These are phyloP conservation scores for Lampropteryx suffumata DNA, from an alignment of 2,888 invertebrate species.

Conservation along the genomic window DNA sequence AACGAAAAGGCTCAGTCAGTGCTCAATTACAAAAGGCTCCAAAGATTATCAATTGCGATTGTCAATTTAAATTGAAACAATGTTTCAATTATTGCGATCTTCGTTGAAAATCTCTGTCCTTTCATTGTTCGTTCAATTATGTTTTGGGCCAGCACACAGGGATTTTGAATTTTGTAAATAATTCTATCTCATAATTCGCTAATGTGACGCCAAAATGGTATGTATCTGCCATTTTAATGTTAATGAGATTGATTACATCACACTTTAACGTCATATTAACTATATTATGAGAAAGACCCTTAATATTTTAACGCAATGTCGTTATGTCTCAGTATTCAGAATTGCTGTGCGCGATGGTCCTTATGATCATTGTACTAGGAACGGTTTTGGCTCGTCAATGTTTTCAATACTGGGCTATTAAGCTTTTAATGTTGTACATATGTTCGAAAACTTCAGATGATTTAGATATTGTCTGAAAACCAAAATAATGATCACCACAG, in stretches of 20 bases:
- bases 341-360: constrained; percentile 18
- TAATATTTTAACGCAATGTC: no score
- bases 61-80: neutral
- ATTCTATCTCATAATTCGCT: no score
- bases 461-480: constrained; percentile 1
- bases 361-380: constrained; percentile 30
- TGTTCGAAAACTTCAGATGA: neutral
- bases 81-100: neutral
- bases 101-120: constrained; percentile 12
- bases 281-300: no score
- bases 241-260: no score
- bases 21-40: neutral
- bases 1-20: constrained; percentile 7
- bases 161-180: constrained; percentile 12
- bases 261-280: no score
- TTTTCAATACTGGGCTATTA: constrained; percentile 12
- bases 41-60: neutral
- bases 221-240: neutral
- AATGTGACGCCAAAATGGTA: no score
- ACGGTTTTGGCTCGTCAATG: constrained; percentile 45
- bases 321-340: neutral
- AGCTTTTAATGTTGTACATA: constrained; percentile 20
- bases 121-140: neutral
- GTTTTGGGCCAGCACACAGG: constrained; percentile 19
- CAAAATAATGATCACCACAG: constrained; percentile 12